Evolutionary conservation across 2,113 vertebrate species (phyloP).

Genomic region (Alethe diademata): DNA sequence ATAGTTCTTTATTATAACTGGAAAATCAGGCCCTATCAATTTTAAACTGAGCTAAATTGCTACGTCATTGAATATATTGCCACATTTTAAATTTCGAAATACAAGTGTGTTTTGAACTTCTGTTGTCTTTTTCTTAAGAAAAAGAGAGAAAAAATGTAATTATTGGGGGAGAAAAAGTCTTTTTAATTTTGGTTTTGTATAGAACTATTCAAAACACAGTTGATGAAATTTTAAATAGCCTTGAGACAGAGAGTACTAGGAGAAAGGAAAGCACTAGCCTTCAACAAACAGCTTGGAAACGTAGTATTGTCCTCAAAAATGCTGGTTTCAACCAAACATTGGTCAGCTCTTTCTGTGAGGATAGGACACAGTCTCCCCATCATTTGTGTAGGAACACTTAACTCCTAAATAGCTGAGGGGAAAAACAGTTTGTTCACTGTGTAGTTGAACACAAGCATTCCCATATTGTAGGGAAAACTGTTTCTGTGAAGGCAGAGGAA

Average conservation of each 20-base stretch:
- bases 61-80: slow-evolving; percentile 9
- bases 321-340: background rate
- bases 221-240: background rate
- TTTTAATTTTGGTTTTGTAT: background rate
- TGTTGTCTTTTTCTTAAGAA: background rate
- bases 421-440: background rate
- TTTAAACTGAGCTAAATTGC: background rate
- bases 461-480: background rate
- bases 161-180: background rate
- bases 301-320: background rate
- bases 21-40: background rate
- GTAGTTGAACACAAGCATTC: background rate
- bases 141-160: background rate
- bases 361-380: background rate
- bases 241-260: background rate
- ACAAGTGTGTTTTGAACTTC: slow-evolving; percentile 6
- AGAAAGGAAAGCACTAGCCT: background rate
- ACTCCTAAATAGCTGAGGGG: background rate
- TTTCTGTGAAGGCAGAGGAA: background rate
- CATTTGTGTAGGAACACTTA: background rate
- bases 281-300: background rate
- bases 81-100: slow-evolving; percentile 27
- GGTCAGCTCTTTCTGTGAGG: background rate
- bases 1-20: background rate
- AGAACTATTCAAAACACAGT: background rate